Base-by-base conservation (phyloP, 2,113 vertebrate species). In the Microcebus griseorufus region DNA sequence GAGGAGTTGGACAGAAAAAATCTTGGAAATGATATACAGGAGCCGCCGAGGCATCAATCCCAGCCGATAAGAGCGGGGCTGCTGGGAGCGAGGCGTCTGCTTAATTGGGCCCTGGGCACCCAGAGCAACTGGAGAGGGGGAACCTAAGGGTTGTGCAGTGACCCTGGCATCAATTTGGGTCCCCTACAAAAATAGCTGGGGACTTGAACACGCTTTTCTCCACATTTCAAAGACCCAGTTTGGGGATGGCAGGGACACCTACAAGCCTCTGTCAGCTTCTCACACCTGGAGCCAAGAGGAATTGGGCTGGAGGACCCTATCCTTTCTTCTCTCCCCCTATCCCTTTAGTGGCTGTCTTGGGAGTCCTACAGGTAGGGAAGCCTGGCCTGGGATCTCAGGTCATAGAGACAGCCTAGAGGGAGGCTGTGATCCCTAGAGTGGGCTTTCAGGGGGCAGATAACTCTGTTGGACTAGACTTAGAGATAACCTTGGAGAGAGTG, bases 21-120 rank as follows among this genome's bases (percentile, higher is more conserved):
- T 98, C 90, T 98, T 79, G 95, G 97, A 98, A 98, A 98, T 98
- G 98, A 98, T 97, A 95, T 90, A 98, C 97, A 97, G 98, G 97
- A 98, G 93, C 86, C 53, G 96, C 81, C 58, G 55, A 93, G 69
- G 98, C 98, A 98, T 98, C 98, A 98, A 98, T 98, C 98, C 95
- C 90, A 27, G 62, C 96, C 86, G 98, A 98, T 98, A 98, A 98
- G 98, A 85, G 94, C 10, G 1, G 0, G 39, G 37, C 69, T 76
- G 62, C 72, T 0, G 48, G 1, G 11, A 89, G n/a, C 11, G 2
- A 75, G 83, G 60, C 27, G 0, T 51, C 53, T 27, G 0, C 80
- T 95, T 96, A 96, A 88, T 95, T 96, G 97, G 93, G 95, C 76
- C 64, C 11, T 29, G 73, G 75, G 91, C 93, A 67, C 73, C 29